These are phyloP conservation scores for Erebia ligea DNA, from an alignment of 2,888 invertebrate species.

Conservation along the genomic window DNA sequence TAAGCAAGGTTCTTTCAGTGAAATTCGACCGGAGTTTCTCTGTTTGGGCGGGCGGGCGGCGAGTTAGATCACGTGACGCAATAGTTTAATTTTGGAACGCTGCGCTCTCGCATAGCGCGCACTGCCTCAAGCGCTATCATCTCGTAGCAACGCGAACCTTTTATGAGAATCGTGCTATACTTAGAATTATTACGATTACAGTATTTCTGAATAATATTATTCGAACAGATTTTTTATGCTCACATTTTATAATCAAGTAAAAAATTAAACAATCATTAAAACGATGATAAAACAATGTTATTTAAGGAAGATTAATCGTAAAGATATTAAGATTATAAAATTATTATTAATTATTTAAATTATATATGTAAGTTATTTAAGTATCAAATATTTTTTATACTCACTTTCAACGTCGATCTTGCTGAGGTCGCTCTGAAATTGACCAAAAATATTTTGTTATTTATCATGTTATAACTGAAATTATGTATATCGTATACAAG, in stretches of 20 bases:
- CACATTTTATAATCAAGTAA: not conserved
- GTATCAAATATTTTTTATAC: constrained; percentile 65
- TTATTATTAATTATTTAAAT: not conserved
- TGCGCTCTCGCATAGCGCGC: constrained; percentile 69
- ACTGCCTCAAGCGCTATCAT: constrained; percentile 62
- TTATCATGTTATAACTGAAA: constrained; percentile 58
- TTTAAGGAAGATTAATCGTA: not conserved
- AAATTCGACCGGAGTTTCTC: constrained; percentile 81
- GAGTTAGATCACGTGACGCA: constrained; percentile 74
- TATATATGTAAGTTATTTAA: not conserved
- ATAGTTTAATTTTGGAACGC: constrained; percentile 75
- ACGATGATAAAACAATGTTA: not conserved
- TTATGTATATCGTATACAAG: constrained; percentile 57
- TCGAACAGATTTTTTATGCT: not conserved
- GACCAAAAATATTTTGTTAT: constrained; percentile 77
- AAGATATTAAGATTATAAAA: not conserved
- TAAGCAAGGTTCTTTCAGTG: constrained; percentile 57
- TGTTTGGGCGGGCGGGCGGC: constrained; percentile 82
- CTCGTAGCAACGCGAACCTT: constrained; percentile 72
- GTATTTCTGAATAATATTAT: not conserved
- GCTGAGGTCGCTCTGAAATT: constrained; percentile 92
- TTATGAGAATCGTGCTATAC: constrained; percentile 77
- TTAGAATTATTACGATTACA: constrained; percentile 59
- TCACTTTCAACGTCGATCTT: constrained; percentile 95
- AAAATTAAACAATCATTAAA: not conserved